Base-by-base conservation (phyloP, 2,888 invertebrate genomes). In the Noctua janthe region DNA sequence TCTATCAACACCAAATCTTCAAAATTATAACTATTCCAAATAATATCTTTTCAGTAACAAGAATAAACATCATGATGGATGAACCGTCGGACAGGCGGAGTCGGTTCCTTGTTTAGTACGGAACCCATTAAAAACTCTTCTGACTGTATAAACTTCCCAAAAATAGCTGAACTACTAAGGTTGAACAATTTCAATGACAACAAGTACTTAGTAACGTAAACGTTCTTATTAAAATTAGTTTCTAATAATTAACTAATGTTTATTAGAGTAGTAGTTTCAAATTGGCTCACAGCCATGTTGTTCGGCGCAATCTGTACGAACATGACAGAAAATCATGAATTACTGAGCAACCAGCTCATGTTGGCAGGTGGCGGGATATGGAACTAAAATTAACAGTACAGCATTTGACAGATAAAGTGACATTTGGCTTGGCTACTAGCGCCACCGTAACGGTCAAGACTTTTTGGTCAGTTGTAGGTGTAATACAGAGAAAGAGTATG, bases 271-370 rank as follows among this genome's bases (percentile, higher is more conserved):
- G 74, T 69, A 71, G 80, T 69, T 74, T 66, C 29, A 54, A n/a
- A 59, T 76, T 85, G 85, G 85, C 75, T 13, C 2, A 0, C 0
- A 6, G 84, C 85, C 85, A 85, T 71, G 35, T 35, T 71, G 80
- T 76, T 47, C 59, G 49, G 77, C 83, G 54, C 86, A 84, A 82
- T 86, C 74, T 86, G 77, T 86, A 74, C 3, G 29, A n/a, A 76
- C 87, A 87, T 74, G 84, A 59, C 64, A 66, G 71, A 71, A 67
- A 59, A 78, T 78, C 62, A 86, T 77, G 66, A 84, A 77, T 77
- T 82, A 86, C 69, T 72, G 79, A 49, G n/a, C 56, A n/a, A 78
- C 78, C 84, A 83, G 49, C 54, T 49, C 15, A 49, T 56, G 49
- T 64, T 83, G 51, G 35, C 29, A 62, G 47, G 54, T 62, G 56